Evolutionary conservation across 1,140 invertebrate genomes (phyloP).

Genomic region (Diorhabda carinulata): DNA sequence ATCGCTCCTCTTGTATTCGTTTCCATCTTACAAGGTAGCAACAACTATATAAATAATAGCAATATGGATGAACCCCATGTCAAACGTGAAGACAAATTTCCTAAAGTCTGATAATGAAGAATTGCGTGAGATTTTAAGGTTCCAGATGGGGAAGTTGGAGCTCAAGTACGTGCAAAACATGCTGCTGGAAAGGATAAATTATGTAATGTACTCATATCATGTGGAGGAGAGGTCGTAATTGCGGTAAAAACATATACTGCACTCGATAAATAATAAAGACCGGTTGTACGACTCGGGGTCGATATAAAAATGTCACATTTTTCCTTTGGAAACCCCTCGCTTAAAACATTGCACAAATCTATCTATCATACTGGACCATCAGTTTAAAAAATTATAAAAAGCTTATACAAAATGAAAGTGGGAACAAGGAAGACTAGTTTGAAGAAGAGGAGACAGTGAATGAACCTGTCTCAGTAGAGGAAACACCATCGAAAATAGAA

Average conservation of each 20-base stretch:
- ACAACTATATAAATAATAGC: no score
- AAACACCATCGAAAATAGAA: no score
- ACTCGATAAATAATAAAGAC: constrained; percentile 87
- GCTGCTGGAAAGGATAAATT: constrained; percentile 82
- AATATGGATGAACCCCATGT: constrained; percentile 99
- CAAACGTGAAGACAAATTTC: constrained; percentile 92
- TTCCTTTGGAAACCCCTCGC: constrained; percentile 55
- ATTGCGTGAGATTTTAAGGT: constrained; percentile 93
- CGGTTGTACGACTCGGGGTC: constrained; percentile 38
- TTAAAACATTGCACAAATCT: constrained; percentile 30
- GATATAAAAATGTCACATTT: constrained; percentile 35
- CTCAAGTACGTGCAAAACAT: constrained; percentile 71
- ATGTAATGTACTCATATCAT: constrained; percentile 89
- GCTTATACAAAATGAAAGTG: no score
- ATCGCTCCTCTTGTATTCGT: no score
- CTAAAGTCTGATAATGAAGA: constrained; percentile 93
- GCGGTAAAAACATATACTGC: constrained; percentile 90
- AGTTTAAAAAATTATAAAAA: no score
- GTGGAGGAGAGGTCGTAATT: constrained; percentile 86
- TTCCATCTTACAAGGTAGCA: no score
- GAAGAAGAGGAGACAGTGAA: no score
- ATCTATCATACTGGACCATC: constrained; percentile 38
- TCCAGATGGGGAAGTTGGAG: constrained; percentile 85
- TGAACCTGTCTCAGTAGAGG: no score
- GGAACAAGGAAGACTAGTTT: no score